Conservation (phyloP, 2,797 vertebrate genomes). For the Thunnus albacares region DNA sequence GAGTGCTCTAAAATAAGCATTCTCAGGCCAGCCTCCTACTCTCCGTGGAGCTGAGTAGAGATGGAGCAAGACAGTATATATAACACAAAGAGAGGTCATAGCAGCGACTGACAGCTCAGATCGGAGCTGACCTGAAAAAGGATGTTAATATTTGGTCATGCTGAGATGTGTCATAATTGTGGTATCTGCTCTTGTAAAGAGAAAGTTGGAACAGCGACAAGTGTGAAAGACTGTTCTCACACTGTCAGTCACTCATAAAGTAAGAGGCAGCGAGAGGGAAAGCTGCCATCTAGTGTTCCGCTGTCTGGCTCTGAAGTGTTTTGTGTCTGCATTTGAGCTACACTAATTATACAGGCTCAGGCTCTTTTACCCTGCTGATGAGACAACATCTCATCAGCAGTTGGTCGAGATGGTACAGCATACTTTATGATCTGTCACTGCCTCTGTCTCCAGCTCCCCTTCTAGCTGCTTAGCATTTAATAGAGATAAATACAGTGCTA, state of each 20-base stretch:
- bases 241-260: constrained; percentile 7
- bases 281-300: constrained; percentile 15
- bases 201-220: constrained; percentile 3
- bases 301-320: constrained; percentile 47
- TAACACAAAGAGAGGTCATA: constrained; percentile 31
- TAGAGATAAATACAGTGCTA: background rate
- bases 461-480: constrained; percentile 9
- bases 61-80: constrained; percentile 20
- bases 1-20: constrained; percentile 82
- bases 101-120: constrained; percentile 4
- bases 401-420: constrained; percentile 10
- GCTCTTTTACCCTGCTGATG: constrained; percentile 16
- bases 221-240: background rate
- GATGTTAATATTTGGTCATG: constrained; percentile 29
- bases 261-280: constrained; percentile 22
- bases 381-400: constrained; percentile 52
- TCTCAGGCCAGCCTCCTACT: constrained; percentile 61
- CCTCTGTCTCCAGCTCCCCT: background rate
- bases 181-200: background rate
- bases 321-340: constrained; percentile 38
- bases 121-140: constrained; percentile 3
- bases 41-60: constrained; percentile 51
- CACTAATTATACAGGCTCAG: constrained; percentile 14
- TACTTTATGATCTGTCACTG: constrained; percentile 8
- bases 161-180: background rate